These are phyloP conservation scores for Eremophila alpestris DNA, from an alignment of 2,797 vertebrate genomes.

Conservation along the genomic window DNA sequence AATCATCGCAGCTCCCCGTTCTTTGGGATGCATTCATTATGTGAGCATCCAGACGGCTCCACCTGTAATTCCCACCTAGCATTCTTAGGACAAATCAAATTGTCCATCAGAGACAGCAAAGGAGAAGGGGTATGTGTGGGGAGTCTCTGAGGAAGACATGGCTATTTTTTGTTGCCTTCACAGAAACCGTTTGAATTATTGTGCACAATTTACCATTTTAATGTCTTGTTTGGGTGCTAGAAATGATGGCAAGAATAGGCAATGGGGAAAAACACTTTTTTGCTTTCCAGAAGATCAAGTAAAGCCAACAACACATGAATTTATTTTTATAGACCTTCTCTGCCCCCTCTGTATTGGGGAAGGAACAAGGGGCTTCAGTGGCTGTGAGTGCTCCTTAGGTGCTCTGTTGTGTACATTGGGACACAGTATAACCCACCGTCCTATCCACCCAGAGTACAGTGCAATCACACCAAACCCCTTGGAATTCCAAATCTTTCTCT, in stretches of 20 bases:
- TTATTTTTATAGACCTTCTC: background rate
- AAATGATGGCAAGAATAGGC: background rate
- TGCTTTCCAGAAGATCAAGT: background rate
- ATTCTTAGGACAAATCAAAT: background rate
- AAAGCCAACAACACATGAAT: background rate
- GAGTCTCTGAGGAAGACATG: background rate
- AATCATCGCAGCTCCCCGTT: background rate
- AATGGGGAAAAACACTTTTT: background rate
- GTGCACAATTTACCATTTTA: background rate
- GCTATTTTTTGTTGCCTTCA: background rate
- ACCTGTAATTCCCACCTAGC: background rate
- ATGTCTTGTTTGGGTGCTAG: background rate
- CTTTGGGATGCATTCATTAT: no score
- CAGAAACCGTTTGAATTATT: background rate
- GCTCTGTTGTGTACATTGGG: rapidly evolving
- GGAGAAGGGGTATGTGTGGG: rapidly evolving
- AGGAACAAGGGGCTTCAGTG: background rate
- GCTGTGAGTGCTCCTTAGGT: background rate
- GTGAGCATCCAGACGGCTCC: background rate
- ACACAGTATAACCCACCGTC: background rate
- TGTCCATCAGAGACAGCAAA: background rate
- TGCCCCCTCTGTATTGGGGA: rapidly evolving
- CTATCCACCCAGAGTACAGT: background rate
- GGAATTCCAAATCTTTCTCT: background rate
- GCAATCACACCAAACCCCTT: background rate